Evolutionary conservation across 2,113 vertebrate species (phyloP).

Genomic region (Triplophysa siluroides): DNA sequence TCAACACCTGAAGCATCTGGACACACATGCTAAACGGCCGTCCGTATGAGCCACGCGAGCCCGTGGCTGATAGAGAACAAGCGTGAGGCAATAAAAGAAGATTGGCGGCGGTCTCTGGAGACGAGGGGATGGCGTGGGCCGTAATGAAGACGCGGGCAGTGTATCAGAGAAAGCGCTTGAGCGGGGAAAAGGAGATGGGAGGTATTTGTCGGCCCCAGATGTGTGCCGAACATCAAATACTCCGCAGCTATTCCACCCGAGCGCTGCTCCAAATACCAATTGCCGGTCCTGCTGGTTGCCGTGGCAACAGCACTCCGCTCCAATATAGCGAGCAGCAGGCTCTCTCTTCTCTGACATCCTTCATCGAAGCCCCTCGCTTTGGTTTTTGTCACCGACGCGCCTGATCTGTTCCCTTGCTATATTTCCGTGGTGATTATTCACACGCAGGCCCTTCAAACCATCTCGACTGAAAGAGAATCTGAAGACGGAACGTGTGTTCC

Average conservation of each 20-base stretch:
- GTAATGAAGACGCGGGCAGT: conserved; percentile 34
- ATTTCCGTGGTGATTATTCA: background rate
- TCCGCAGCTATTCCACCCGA: conserved; percentile 74
- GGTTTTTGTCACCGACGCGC: conserved; percentile 39
- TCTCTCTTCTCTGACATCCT: conserved; percentile 48
- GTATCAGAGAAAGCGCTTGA: conserved; percentile 33
- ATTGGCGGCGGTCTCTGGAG: conserved; percentile 28
- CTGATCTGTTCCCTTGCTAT: conserved; percentile 21
- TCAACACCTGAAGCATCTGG: background rate
- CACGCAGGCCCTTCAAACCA: background rate
- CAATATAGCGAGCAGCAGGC: conserved; percentile 68
- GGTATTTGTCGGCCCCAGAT: conserved; percentile 77
- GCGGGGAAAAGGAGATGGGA: conserved; percentile 43
- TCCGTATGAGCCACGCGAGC: background rate
- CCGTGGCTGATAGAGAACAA: conserved; percentile 22
- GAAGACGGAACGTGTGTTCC: background rate
- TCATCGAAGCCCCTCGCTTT: conserved; percentile 9
- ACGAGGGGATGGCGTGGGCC: conserved; percentile 11
- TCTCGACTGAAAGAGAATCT: background rate
- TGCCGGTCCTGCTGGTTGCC: conserved; percentile 70
- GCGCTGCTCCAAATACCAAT: conserved; percentile 79
- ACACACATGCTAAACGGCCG: background rate
- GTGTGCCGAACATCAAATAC: conserved; percentile 76
- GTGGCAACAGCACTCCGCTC: conserved; percentile 77
- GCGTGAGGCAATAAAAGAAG: conserved; percentile 38